Base-by-base conservation (phyloP, 1,140 invertebrate genomes). In the Rhopalosiphum padi region DNA sequence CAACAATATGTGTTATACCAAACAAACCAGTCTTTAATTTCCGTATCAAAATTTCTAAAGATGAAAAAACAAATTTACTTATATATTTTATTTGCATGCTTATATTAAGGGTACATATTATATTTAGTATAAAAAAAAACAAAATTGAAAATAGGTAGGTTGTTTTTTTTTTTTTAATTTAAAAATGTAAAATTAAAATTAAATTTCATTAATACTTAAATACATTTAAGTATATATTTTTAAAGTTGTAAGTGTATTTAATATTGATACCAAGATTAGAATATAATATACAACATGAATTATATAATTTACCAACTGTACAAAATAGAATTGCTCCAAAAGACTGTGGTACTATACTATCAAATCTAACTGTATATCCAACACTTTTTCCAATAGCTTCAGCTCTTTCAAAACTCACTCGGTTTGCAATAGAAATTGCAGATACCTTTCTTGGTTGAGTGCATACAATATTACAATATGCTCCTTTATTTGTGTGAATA, bases 241-340 rank as follows among this genome's bases (percentile, higher is more conserved):
- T 15, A 35, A 77, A 30, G 15, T 18, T n/a, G 0, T 77, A 18
- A n/a, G 11, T 83, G 82, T 22, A 8, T 77, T 30, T 68, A n/a
- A 15, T 68, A 4, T 68, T 77, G 60, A 5, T 18, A 4, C n/a
- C 11, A 77, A 18, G 4, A 11, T 77, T 77, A 77, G 15, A 77
- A n/a, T n/a, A 77, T 21, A n/a, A 77, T 35, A n/a, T 1, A 51
- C 3, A 77, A 77, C n/a, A n/a, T 18, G 4, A 77, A 7, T n/a
- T n/a, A 21, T n/a, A 77, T 35, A 46, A 94, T 94, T 94, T 93
- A 95, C 98, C 98, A 35, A 98, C 97, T 4, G 99, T 99, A 95
- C 99, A 99, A 95, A 99, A 99, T 95, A 99, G 95, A n/a, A 99
- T 97, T 0, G 97, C 97, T 0, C 98, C 98, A 95, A 99, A 99